A percentile compares a stretch with the other conserved stretches of the same genome.
phyloP scores from a whole-genome alignment of 2,888 invertebrate genomes.

The Acanthosoma haemorrhoidale region DNA sequence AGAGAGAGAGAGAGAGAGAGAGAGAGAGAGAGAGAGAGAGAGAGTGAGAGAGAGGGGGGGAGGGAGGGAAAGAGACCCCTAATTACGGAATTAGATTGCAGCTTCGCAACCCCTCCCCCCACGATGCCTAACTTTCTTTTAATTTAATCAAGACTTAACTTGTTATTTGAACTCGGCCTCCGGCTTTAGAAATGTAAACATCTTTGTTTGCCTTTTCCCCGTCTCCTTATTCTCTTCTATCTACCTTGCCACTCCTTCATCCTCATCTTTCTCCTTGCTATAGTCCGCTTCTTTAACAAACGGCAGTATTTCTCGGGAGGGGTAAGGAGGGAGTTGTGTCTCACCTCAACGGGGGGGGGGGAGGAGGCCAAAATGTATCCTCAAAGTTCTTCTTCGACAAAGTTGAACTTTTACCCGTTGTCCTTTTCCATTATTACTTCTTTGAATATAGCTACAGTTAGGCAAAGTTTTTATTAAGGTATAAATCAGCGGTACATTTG shows the following conservation, averaged over 20 bases:
- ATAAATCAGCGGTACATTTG: no score
- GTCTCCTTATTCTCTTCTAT: conserved; percentile 4
- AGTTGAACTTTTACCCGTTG: no score
- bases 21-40: not conserved
- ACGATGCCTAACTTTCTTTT: conserved; percentile 28
- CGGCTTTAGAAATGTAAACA: conserved; percentile 24
- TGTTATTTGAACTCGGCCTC: conserved; percentile 26
- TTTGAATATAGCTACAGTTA: no score
- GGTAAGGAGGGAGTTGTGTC: no score
- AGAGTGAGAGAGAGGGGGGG: not conserved
- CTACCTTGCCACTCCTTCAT: not conserved
- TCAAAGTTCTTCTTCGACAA: no score
- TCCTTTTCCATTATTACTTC: no score
- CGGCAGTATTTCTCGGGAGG: not conserved
- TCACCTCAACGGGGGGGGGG: no score
- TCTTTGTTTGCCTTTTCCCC: conserved; percentile 20
- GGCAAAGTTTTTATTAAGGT: no score
- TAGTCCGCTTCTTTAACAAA: not conserved
- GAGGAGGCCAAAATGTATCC: no score
- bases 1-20: not conserved
- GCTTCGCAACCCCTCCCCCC: not conserved
- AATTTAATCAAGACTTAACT: conserved; percentile 26
- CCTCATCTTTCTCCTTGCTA: not conserved
- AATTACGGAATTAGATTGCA: conserved; percentile 27
- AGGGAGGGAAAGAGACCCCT: not conserved